Evolutionary conservation across 2,797 vertebrate species (phyloP).

Genomic region (Spatula versicolor): DNA sequence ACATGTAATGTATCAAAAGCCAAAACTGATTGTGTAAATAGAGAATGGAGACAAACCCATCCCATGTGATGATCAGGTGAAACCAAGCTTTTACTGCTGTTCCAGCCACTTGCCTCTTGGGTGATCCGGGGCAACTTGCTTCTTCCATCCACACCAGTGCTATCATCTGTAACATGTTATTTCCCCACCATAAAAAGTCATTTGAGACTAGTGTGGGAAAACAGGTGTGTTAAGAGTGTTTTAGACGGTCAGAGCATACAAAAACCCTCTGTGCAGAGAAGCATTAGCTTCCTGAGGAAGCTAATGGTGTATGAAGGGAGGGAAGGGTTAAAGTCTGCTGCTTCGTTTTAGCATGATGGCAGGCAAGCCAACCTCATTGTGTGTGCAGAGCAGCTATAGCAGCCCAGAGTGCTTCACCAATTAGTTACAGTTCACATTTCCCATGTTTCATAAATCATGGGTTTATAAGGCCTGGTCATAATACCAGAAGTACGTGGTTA

Average conservation of each 20-base stretch:
- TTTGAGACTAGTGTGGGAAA: not conserved
- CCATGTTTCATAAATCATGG: conserved; percentile 26
- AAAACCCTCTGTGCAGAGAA: fast-evolving
- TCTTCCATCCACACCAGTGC: not conserved
- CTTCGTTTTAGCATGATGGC: not conserved
- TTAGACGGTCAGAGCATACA: not conserved
- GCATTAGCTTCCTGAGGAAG: not conserved
- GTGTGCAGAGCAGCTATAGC: not conserved
- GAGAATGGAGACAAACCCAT: not conserved
- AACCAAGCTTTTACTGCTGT: not conserved
- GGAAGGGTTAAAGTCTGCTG: not conserved
- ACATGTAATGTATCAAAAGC: not conserved
- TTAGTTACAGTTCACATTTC: not conserved
- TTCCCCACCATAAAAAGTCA: not conserved
- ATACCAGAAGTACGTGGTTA: not conserved
- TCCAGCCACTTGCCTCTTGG: not conserved
- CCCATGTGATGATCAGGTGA: not conserved
- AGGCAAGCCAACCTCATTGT: not conserved
- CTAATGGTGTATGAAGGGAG: fast-evolving
- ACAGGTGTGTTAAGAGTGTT: not conserved
- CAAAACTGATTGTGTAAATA: not conserved
- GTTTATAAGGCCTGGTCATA: not conserved
- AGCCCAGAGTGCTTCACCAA: not conserved
- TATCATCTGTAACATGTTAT: fast-evolving
- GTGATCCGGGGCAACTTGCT: not conserved